Base-by-base conservation (phyloP, 2,797 vertebrate genomes). In the Chloroceryle inda region DNA sequence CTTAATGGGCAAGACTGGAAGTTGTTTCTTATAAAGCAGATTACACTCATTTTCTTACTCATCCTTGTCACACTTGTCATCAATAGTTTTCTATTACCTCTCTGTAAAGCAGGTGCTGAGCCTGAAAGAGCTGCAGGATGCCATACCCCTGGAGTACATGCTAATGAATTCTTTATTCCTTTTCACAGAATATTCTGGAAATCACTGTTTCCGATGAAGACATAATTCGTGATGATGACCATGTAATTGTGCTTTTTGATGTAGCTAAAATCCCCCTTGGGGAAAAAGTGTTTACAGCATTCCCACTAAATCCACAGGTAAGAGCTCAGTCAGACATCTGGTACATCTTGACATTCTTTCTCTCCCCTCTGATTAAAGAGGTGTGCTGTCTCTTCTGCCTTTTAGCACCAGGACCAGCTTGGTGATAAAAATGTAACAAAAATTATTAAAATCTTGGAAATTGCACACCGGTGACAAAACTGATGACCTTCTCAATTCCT, bases 161-260 rank as follows among this genome's bases (percentile, higher is more conserved):
- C 13, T 58, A 93, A 72, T 5, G 1, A 58, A 88, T 71, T 91
- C 85, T 90, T 68, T 0, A 42, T 90, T 92, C 94, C 2, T 86
- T 86, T 93, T 75, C 31, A 31, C 91, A 99, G 99, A 99, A 99
- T 5, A 82, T 99, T 88, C 90, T 99, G 75, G 98, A 99, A 95
- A 81, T 99, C 31, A 97, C 95, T 4, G 22, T 99, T 63, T 98
- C 97, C 53, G 99, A 99, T 84, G 96, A 98, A 55, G 98, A 99
- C 73, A 2, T 73, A 2, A 4, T 98, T 42, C 74, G 13, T 6
- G 88, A 82, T 31, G 98, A 99, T 45, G 97, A 98, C 64, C 78
- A 83, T 5, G 97, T 97, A 61, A 88, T 96, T 31, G 76, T 99
- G 74, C 95, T 98, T 79, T 98, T 98, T 85, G 99, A 99, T 85